phyloP scores from a whole-genome alignment of 2,113 vertebrate species.

The Chrysochloris asiatica region DNA sequence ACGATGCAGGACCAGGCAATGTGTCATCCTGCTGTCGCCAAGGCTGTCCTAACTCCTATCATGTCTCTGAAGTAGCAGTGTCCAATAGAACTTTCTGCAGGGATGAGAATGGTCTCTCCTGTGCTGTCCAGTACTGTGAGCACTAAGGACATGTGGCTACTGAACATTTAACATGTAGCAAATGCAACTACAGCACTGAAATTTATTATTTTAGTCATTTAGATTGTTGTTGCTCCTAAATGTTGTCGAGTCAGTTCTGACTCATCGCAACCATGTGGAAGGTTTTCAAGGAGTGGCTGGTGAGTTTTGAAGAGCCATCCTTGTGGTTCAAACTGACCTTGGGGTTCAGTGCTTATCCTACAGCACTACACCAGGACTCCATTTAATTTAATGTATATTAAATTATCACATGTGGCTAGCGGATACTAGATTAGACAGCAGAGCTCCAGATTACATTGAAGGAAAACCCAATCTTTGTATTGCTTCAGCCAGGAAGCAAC shows the following conservation, averaged over 20 bases:
- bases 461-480: not conserved
- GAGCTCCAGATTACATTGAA: not conserved
- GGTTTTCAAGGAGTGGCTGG: no score
- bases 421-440: not conserved
- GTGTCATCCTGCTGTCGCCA: no score
- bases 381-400: no score
- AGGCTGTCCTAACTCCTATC: no score
- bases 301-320: no score
- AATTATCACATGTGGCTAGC: no score
- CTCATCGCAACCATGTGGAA: no score
- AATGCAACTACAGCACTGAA: not conserved
- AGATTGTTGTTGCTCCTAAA: not conserved
- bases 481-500: not conserved
- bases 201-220: not conserved
- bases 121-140: rapidly evolving
- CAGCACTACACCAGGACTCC: no score
- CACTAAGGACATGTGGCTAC: not conserved
- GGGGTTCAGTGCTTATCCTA: no score
- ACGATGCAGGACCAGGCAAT: not conserved
- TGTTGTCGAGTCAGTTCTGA: no score
- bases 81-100: not conserved
- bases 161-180: not conserved
- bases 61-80: not conserved
- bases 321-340: no score
- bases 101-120: not conserved